These are phyloP conservation scores for Incurvaria masculella DNA, from an alignment of 2,888 invertebrate genomes.

Conservation along the genomic window DNA sequence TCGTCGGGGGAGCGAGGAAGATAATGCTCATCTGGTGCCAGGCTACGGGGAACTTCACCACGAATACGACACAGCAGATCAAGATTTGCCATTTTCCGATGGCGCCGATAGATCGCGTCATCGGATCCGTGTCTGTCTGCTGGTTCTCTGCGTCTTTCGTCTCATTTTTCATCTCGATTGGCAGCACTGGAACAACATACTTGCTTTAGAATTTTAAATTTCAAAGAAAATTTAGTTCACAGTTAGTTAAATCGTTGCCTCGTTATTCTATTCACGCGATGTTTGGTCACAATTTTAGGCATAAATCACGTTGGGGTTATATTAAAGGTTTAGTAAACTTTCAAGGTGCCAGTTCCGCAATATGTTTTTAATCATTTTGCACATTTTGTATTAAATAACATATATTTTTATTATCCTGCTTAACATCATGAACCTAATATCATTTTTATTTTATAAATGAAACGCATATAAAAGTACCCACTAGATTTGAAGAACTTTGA, in stretches of 20 bases:
- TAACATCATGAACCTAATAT: too few relatives aligned
- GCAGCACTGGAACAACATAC: constrained; percentile 35
- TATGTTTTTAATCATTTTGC: too few relatives aligned
- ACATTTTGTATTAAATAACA: too few relatives aligned
- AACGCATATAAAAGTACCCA: too few relatives aligned
- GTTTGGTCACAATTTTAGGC: too few relatives aligned
- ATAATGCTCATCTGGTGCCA: constrained; percentile 80
- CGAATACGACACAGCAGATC: constrained; percentile 64
- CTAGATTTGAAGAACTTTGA: too few relatives aligned
- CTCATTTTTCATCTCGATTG: constrained; percentile 35
- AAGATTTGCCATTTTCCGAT: constrained; percentile 74
- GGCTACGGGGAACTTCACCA: constrained; percentile 74
- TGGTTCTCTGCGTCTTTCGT: constrained; percentile 29
- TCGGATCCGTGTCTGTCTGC: constrained; percentile 48
- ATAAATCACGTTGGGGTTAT: too few relatives aligned
- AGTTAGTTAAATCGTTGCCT: background rate
- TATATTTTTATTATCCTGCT: too few relatives aligned
- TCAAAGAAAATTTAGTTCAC: background rate
- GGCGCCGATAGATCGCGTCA: constrained; percentile 67
- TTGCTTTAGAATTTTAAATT: background rate
- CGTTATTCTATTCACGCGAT: too few relatives aligned
- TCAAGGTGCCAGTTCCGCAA: too few relatives aligned
- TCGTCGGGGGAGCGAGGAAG: constrained; percentile 68
- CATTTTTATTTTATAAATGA: too few relatives aligned
- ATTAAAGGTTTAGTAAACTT: too few relatives aligned